Evolutionary conservation across 2,888 invertebrate genomes (phyloP).

Genomic region (Philereme transversata): DNA sequence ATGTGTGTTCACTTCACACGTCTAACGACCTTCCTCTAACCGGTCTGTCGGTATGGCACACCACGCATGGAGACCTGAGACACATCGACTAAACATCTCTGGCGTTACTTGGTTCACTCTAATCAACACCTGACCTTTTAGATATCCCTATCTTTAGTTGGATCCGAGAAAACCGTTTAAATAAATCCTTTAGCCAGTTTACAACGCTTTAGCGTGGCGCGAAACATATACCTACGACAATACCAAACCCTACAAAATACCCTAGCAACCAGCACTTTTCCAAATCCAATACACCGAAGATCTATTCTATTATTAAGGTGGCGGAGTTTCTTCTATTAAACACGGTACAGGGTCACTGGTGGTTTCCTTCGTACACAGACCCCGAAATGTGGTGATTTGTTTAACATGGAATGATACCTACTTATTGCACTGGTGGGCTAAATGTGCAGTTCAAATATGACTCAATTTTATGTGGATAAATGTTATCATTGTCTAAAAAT

Average conservation of each 20-base stretch:
- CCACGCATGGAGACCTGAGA: constrained; percentile 75
- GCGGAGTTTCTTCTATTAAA: constrained; percentile 76
- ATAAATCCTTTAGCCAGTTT: constrained; percentile 31
- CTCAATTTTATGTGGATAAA: constrained; percentile 19
- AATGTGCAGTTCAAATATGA: constrained; percentile 21
- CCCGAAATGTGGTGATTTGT: constrained; percentile 64
- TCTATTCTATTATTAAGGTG: constrained; percentile 77
- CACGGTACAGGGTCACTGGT: constrained; percentile 68
- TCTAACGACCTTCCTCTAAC: constrained; percentile 83
- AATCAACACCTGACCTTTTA: constrained; percentile 59
- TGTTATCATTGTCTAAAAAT: constrained; percentile 21
- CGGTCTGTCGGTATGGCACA: constrained; percentile 78
- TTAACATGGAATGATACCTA: constrained; percentile 51
- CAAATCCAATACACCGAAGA: constrained; percentile 58
- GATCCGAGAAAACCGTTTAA: constrained; percentile 34
- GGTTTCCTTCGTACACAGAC: constrained; percentile 62
- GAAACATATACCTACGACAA: constrained; percentile 24
- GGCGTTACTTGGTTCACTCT: constrained; percentile 67
- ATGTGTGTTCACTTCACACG: constrained; percentile 78
- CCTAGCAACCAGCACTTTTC: constrained; percentile 54
- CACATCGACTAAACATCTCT: constrained; percentile 70
- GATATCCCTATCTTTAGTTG: constrained; percentile 50
- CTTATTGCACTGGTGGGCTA: constrained; percentile 28
- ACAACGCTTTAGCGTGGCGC: constrained; percentile 36
- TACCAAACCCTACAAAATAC: constrained; percentile 31